These are phyloP conservation scores for Pinna nobilis DNA, from an alignment of 1,140 invertebrate genomes.

Conservation along the genomic window DNA sequence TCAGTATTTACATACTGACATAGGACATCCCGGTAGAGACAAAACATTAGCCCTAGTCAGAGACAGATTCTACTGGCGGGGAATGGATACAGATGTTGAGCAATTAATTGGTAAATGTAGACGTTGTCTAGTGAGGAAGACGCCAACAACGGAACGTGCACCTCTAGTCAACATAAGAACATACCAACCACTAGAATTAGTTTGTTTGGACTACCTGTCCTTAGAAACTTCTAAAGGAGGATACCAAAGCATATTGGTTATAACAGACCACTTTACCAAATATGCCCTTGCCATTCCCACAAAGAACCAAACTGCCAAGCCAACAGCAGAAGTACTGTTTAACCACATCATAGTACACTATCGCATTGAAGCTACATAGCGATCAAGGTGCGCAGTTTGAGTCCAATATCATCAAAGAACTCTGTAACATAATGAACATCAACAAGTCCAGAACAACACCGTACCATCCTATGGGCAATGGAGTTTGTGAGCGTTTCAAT, in stretches of 20 bases:
- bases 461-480: background rate
- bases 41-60: constrained; percentile 7
- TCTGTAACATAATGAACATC: background rate
- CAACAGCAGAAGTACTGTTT: constrained; percentile 1
- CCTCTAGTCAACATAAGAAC: constrained; percentile 24
- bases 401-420: background rate
- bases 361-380: background rate
- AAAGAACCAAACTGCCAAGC: constrained; percentile 13
- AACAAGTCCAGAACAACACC: no score
- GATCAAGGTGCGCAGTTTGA: background rate
- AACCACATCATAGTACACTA: background rate
- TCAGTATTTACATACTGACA: constrained; percentile 25
- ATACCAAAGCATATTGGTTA: constrained; percentile 19
- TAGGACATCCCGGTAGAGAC: constrained; percentile 32
- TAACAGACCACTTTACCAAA: constrained; percentile 26
- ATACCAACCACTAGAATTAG: constrained; percentile 19
- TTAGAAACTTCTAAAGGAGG: constrained; percentile 22
- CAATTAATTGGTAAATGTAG: constrained; percentile 20
- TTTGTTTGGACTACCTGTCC: constrained; percentile 36
- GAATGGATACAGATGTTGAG: constrained; percentile 31
- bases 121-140: constrained; percentile 11
- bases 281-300: constrained; percentile 15
- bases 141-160: background rate
- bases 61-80: constrained; percentile 37
- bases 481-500: background rate